Evolutionary conservation across 2,113 vertebrate genomes (phyloP), one percentile per base, ranked within the genome.

Genomic region (Galemys pyrenaicus): DNA sequence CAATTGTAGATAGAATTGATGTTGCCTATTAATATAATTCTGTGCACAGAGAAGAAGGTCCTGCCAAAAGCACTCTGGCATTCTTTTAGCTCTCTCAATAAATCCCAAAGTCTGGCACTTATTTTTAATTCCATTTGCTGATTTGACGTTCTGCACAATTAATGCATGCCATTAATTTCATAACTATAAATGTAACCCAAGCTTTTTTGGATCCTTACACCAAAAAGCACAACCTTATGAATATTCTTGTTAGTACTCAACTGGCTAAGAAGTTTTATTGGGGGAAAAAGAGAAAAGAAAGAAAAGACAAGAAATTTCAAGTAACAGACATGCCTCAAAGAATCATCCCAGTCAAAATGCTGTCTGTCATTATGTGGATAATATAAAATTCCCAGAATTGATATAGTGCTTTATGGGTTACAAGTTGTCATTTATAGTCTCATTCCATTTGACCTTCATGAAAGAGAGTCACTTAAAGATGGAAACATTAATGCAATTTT

Each of bases 1-100:
- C 78, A 65, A 80, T 75, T 78, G 89, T 77, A 94, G 92, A 90
- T 75, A 62, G 71, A 91, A 82, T 30, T 37, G 71, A 81, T 91
- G 95, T 35, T 85, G 85, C 65, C 90, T 95, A 75, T 93, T 95
- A 94, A 96, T 97, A 93, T 70, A 93, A 96, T 92, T 92, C 84
- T 75, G 41, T 41, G 32, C 90, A 75, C 81, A 84, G 73, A 89
- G 65, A 83, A 32, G 87, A 58, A 46, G 44, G 16, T 54, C 71
- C 85, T 96, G 93, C 93, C 96, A 94, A 93, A 88, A 95, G 90
- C 87, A 94, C 84, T 35, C 39, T 91, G 85, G 49, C 46, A 16
- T 94, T 88, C 65, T 87, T 85, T 93, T 83, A 54, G 64, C n/a
- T 94, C 94, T 79, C 49, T 56, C 84, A 78, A 95, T 94, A 96